Evolutionary conservation across 2,113 vertebrate genomes (phyloP).

Genomic region (Bos javanicus): DNA sequence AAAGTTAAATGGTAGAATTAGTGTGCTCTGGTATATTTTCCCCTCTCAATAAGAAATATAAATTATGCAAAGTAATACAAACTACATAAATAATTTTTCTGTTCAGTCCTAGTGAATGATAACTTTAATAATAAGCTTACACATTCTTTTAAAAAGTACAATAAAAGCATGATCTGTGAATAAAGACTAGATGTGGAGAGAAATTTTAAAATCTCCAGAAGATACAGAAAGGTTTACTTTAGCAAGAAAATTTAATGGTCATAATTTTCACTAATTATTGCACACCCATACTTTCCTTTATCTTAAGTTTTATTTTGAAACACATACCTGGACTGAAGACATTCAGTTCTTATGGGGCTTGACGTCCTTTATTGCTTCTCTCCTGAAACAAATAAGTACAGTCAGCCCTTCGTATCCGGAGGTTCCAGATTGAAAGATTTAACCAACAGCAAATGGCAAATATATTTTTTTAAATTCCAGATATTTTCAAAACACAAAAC

Average conservation of each 20-base stretch:
- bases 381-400: not conserved
- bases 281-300: not conserved
- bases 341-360: not conserved
- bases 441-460: not conserved
- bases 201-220: not conserved
- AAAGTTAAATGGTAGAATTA: not conserved
- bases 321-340: not conserved
- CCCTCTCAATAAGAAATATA: not conserved
- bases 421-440: not conserved
- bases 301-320: not conserved
- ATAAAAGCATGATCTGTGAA: not conserved
- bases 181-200: not conserved
- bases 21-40: not conserved
- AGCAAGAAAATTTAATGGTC: not conserved
- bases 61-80: not conserved
- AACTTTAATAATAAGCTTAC: not conserved
- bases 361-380: not conserved
- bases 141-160: not conserved
- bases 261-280: not conserved
- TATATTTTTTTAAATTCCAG: rapidly evolving
- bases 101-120: not conserved
- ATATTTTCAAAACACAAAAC: not conserved
- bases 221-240: not conserved
- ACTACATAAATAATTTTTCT: not conserved
- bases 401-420: not conserved